Conservation (phyloP, 2,888 invertebrate genomes). For the Malachius bipustulatus region DNA sequence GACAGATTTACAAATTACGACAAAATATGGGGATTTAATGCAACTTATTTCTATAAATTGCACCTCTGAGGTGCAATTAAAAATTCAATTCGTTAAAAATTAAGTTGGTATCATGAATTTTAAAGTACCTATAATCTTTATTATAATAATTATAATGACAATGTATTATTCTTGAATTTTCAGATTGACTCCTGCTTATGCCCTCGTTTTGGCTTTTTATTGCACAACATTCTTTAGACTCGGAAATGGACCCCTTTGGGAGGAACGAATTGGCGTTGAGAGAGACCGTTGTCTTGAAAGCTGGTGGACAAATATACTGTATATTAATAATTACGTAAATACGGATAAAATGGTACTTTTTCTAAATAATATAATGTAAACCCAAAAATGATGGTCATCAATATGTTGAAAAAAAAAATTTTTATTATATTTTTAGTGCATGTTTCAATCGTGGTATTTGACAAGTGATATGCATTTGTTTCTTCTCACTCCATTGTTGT, state of each 20-base stretch:
- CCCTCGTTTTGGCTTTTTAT: constrained; percentile 58
- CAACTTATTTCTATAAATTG: too few relatives aligned
- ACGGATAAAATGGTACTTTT: constrained; percentile 44
- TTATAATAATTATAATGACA: constrained; percentile 1
- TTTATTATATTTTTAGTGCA: constrained; percentile 42
- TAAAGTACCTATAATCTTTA: background rate
- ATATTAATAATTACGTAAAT: constrained; percentile 57
- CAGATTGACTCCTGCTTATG: constrained; percentile 61
- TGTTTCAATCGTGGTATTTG: constrained; percentile 46
- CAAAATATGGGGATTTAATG: too few relatives aligned
- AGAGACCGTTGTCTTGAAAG: constrained; percentile 46
- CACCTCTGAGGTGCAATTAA: too few relatives aligned
- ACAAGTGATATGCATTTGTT: constrained; percentile 28
- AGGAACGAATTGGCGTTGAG: constrained; percentile 40
- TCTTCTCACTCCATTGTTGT: constrained; percentile 23
- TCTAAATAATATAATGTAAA: background rate
- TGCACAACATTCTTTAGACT: constrained; percentile 56
- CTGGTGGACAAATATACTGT: constrained; percentile 62
- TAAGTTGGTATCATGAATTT: too few relatives aligned
- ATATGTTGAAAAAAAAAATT: too few relatives aligned
- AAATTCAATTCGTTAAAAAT: too few relatives aligned
- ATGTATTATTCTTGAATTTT: constrained; percentile 18
- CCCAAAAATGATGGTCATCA: background rate
- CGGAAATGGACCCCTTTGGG: constrained; percentile 63
- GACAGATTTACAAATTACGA: too few relatives aligned